A percentile compares a stretch with the other conserved stretches of the same genome.
Evolutionary conservation across 2,888 invertebrate genomes (phyloP).

Genomic region (Teleogryllus oceanicus): DNA sequence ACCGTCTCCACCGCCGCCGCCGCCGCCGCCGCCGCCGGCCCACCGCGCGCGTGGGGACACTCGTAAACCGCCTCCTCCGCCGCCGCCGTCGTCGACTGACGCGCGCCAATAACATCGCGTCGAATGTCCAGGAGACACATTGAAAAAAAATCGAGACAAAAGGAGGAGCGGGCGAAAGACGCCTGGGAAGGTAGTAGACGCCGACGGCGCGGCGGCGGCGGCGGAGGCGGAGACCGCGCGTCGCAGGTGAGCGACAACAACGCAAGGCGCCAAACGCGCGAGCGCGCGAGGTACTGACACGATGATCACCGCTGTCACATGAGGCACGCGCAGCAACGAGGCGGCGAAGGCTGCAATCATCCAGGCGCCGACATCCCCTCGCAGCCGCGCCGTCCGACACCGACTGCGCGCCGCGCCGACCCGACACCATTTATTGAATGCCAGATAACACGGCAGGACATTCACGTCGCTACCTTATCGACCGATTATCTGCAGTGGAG

Average conservation of each 20-base stretch:
- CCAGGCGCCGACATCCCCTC: constrained; percentile 9
- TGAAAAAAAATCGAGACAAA: too few relatives aligned
- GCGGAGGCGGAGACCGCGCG: not conserved
- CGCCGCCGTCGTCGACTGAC: too few relatives aligned
- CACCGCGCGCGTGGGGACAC: too few relatives aligned
- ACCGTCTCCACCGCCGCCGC: too few relatives aligned
- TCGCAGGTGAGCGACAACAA: not conserved
- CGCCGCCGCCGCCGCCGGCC: too few relatives aligned
- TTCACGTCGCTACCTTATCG: constrained; percentile 18
- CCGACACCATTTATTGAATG: constrained; percentile 7
- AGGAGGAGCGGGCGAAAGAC: too few relatives aligned
- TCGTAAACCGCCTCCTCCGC: too few relatives aligned
- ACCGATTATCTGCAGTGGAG: constrained; percentile 18
- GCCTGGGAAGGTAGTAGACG: too few relatives aligned
- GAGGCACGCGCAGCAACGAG: not conserved
- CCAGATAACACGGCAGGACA: constrained; percentile 9
- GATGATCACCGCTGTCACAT: constrained; percentile 3
- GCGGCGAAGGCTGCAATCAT: not conserved
- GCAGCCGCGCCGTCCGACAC: not conserved
- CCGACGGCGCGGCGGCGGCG: too few relatives aligned
- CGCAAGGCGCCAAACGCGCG: not conserved
- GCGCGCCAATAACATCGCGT: too few relatives aligned
- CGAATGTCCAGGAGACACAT: too few relatives aligned
- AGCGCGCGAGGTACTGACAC: not conserved
- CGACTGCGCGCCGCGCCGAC: constrained; percentile 2